These are phyloP conservation scores for Acrobasis consociella DNA, from an alignment of 2,888 invertebrate genomes.

Conservation along the genomic window DNA sequence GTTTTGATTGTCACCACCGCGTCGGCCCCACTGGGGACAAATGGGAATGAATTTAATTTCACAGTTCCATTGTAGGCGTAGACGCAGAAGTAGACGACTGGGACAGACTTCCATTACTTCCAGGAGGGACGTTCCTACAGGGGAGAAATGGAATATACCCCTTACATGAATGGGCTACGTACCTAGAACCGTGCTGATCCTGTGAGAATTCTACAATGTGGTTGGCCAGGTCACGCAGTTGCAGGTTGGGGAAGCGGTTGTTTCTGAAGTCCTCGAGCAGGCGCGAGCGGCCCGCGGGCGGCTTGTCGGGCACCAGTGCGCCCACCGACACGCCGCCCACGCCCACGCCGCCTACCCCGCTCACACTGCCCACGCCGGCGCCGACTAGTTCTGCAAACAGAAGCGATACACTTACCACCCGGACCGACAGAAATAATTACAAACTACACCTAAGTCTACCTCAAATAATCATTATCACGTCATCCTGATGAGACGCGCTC, in stretches of 20 bases:
- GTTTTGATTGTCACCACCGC: too few species aligned
- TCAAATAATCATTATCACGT: too few species aligned
- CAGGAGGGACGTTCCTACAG: too few species aligned
- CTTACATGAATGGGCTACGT: constrained; percentile 11
- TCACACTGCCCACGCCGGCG: constrained; percentile 55
- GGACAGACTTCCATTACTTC: too few species aligned
- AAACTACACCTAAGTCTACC: too few species aligned
- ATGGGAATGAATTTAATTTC: too few species aligned
- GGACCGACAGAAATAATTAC: background rate
- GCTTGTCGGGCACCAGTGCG: constrained; percentile 72
- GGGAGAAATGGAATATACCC: too few species aligned
- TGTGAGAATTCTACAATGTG: constrained; percentile 99
- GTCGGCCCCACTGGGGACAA: too few species aligned
- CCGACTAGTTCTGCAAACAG: constrained; percentile 63
- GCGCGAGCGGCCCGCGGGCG: constrained; percentile 90
- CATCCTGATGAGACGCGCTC: too few species aligned
- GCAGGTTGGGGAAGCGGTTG: constrained; percentile 93
- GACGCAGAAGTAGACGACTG: too few species aligned
- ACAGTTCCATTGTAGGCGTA: too few species aligned
- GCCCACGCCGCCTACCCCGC: constrained; percentile 39
- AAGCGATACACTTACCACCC: background rate
- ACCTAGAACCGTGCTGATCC: constrained; percentile 98
- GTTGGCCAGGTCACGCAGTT: constrained; percentile 96
- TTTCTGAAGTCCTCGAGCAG: constrained; percentile 97
- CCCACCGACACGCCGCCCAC: constrained; percentile 56